Evolutionary conservation across 2,888 invertebrate species (phyloP), one percentile per base, ranked within the genome.

Genomic region (Drosophila meridiana): DNA sequence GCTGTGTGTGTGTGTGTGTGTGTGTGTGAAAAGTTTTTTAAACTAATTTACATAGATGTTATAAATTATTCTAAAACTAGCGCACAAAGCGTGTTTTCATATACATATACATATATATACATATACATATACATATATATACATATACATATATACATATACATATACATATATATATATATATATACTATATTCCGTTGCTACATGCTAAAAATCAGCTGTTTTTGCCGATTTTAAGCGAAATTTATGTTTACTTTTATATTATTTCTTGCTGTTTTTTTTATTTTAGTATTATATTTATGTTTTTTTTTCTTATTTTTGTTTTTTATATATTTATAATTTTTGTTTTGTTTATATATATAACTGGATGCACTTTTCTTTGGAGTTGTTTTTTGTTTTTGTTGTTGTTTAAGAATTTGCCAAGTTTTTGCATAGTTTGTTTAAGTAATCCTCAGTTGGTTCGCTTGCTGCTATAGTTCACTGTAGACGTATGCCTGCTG

Each of bases 331-430:
- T 66, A 59, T 72, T 34, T 67, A 48, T 73, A 55, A 45, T 38
- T 13, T 43, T 32, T 32, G 48, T 43, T 20, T 20, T 20, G 20
- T 66, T 81, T 69, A 62, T 81, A 69, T 84, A 71, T 80, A 59
- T 87, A 82, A 87, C 70, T 87, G 89, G 87, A 89, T 87, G 84
- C 80, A 73, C 71, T 63, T 79, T 77, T 87, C 89, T 89, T 89
- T 84, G 89, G 89, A 87, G 83, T 89, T 77, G 62, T 72, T 83
- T 58, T 53, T 55, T 34, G 11, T 53, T 40, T 40, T 40, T 38
- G 7, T 8, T 62, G 6, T 26, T 60, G 34, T 9, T 58, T 42
- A 32, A 53, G 52, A 38, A 58, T 52, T 52, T 34, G 40, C 65
- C 38, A 43, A 57, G 43, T 26, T 57, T 36, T 36, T 52, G 52